phyloP scores from a whole-genome alignment of 2,797 vertebrate species.

The Hozukius guyotensis region DNA sequence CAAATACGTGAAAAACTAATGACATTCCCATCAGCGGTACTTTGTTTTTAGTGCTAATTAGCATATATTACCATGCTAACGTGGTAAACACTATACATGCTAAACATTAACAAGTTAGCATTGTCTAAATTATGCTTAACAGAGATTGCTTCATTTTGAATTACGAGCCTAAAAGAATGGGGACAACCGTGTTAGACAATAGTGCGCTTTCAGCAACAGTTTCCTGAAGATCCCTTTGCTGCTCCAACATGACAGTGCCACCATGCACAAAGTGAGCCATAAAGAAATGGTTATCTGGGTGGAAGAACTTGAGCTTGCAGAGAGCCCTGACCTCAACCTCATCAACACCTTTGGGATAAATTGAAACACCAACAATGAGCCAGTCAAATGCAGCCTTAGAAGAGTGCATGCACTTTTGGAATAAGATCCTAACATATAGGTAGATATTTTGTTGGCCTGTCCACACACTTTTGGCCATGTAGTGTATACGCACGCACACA shows the following conservation, averaged over 20 bases:
- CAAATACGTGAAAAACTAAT: background rate
- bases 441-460: background rate
- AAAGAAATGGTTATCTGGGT: background rate
- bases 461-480: background rate
- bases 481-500: background rate
- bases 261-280: background rate
- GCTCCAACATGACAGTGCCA: background rate
- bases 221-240: background rate
- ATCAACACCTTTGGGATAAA: conserved; percentile 6
- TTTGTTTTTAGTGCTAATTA: background rate
- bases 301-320: background rate
- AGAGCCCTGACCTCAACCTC: background rate
- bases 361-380: background rate
- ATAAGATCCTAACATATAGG: background rate
- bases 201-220: background rate
- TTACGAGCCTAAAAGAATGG: background rate
- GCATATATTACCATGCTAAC: background rate
- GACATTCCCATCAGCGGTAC: background rate
- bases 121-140: background rate
- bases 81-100: background rate
- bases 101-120: background rate
- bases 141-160: background rate
- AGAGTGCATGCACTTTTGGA: background rate
- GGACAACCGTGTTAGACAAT: background rate
- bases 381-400: background rate